Percentiles rank a stretch among this genome's conserved stretches.
Evolutionary conservation across 2,888 invertebrate genomes (phyloP).

Genomic region (Himalopsyche kuldschensis): DNA sequence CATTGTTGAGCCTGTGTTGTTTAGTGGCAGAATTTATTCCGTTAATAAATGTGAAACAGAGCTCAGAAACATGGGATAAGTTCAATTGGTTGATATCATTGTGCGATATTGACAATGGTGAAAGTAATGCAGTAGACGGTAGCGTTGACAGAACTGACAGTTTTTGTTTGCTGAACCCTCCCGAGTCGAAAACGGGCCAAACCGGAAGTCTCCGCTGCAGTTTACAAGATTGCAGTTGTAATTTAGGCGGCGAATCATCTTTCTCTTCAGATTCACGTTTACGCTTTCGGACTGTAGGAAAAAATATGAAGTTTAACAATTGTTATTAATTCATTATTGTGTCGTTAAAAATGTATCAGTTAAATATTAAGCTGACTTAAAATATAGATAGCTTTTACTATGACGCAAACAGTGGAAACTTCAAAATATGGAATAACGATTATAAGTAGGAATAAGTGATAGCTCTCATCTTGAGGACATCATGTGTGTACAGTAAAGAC

Average conservation of each 20-base stretch:
- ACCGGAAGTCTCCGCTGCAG: constrained; percentile 41
- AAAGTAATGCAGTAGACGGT: not conserved
- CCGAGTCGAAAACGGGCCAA: constrained; percentile 59
- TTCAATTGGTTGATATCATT: constrained; percentile 1
- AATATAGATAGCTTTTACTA: too few relatives aligned
- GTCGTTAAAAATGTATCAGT: too few relatives aligned
- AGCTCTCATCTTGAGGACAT: too few relatives aligned
- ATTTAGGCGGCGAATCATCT: constrained; percentile 17
- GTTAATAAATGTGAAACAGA: not conserved
- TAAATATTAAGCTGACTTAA: too few relatives aligned
- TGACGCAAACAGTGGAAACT: too few relatives aligned
- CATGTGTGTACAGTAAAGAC: too few relatives aligned
- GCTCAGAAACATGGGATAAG: not conserved
- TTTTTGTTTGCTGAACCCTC: constrained; percentile 49
- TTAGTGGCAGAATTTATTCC: not conserved
- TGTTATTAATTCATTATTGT: too few relatives aligned
- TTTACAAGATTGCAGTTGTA: constrained; percentile 22
- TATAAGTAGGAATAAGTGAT: too few relatives aligned
- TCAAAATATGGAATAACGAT: too few relatives aligned
- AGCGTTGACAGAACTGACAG: not conserved
- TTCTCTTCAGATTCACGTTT: constrained; percentile 44
- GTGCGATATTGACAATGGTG: not conserved
- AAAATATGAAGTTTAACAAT: not conserved
- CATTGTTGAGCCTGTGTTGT: constrained; percentile 26
- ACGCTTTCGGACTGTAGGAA: constrained; percentile 52